Percentiles rank a stretch among this genome's conserved stretches.
phyloP scores from a whole-genome alignment of 1,140 invertebrate genomes.

The Babylonia areolata region DNA sequence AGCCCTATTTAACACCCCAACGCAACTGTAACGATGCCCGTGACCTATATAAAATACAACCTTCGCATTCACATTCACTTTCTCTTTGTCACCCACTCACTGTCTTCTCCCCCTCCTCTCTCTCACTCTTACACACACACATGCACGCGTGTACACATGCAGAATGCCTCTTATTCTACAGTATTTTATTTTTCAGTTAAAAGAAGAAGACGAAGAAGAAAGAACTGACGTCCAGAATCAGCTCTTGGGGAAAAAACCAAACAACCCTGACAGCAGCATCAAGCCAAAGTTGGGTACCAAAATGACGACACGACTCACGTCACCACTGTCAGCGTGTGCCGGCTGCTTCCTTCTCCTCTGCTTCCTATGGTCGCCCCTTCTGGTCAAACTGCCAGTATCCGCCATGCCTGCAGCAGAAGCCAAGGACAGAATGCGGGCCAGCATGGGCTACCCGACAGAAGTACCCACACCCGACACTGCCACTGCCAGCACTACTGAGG shows the following conservation, averaged over 20 bases:
- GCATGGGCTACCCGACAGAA: not conserved
- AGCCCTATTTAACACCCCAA: not conserved
- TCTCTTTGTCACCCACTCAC: too few relatives aligned
- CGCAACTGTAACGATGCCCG: not conserved
- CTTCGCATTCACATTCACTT: not conserved
- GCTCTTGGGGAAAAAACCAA: not conserved
- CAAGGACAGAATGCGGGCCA: conserved; percentile 4
- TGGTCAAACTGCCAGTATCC: not conserved
- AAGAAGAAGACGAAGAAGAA: not conserved
- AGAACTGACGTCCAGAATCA: not conserved
- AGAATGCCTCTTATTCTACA: too few relatives aligned
- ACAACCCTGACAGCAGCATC: not conserved
- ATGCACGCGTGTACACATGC: too few relatives aligned
- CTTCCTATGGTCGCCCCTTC: not conserved
- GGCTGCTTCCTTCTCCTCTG: not conserved
- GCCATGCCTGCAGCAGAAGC: not conserved
- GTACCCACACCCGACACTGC: not conserved
- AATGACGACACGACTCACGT: too few relatives aligned
- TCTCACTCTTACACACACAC: too few relatives aligned
- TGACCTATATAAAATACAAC: not conserved
- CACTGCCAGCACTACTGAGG: not conserved
- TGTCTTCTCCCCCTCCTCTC: too few relatives aligned
- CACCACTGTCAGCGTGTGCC: not conserved
- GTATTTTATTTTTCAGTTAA: not conserved
- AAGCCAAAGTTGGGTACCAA: not conserved